A percentile compares a stretch with the other conserved stretches of the same genome.
Conservation (phyloP, 2,797 vertebrate species). For the Cyprinodon diabolis region DNA sequence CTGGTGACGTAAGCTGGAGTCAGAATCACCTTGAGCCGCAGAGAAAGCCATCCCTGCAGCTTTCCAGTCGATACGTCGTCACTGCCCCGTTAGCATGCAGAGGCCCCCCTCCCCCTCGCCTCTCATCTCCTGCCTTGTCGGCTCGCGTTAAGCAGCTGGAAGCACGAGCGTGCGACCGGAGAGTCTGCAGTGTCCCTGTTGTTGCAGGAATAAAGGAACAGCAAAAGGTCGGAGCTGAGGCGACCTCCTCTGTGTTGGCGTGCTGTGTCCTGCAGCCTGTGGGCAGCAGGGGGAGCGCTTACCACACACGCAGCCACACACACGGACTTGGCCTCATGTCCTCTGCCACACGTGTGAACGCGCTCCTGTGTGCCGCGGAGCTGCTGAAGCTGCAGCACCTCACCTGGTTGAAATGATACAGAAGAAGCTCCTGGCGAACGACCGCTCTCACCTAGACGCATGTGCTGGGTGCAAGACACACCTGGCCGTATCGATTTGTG, state of each 20-base stretch:
- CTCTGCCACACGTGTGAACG: conserved; percentile 45
- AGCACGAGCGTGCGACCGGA: conserved; percentile 39
- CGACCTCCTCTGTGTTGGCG: conserved; percentile 24
- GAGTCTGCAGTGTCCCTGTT: conserved; percentile 48
- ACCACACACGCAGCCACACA: conserved; percentile 24
- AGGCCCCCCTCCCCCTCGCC: not conserved
- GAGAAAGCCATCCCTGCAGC: conserved; percentile 19
- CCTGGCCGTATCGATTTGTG: conserved; percentile 54
- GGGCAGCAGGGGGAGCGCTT: conserved; percentile 75
- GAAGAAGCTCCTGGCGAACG: conserved; percentile 15
- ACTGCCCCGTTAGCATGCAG: not conserved
- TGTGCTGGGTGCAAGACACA: conserved; percentile 37
- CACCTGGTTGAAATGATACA: conserved; percentile 8
- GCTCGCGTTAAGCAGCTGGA: conserved; percentile 19
- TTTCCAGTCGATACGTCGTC: conserved; percentile 10
- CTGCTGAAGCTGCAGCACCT: conserved; percentile 48
- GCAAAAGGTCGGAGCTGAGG: conserved; percentile 47
- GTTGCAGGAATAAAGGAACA: conserved; percentile 46
- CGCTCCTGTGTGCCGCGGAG: conserved; percentile 42
- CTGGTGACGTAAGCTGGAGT: conserved; percentile 40
- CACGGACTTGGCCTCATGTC: conserved; percentile 3
- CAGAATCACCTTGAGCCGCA: conserved; percentile 64
- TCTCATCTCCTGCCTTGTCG: conserved; percentile 5
- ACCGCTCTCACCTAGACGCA: conserved; percentile 38
- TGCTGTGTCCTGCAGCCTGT: not conserved